Evolutionary conservation across 1,140 invertebrate genomes (phyloP).

Genomic region (Rhopalosiphum padi): DNA sequence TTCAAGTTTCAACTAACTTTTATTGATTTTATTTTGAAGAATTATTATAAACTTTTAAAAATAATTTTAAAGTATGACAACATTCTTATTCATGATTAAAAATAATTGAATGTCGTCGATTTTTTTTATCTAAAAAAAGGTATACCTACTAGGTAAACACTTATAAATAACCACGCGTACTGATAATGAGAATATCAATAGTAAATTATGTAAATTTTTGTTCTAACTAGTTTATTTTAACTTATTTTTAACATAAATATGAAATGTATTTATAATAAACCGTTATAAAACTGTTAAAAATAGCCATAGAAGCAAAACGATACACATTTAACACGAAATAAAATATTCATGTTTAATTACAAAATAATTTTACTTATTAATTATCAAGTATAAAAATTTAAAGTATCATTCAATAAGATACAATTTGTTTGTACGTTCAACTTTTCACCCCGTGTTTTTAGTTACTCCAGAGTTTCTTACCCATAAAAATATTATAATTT

Average conservation of each 20-base stretch:
- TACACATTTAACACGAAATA: not conserved
- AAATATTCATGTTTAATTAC: not conserved
- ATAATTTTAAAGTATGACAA: not conserved
- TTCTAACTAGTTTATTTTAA: not conserved
- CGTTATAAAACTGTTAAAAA: not conserved
- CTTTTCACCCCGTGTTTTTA: too few species aligned
- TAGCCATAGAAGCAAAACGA: not conserved
- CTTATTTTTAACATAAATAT: not conserved
- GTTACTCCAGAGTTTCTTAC: too few species aligned
- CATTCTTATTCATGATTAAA: not conserved
- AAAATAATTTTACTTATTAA: not conserved
- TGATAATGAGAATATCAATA: too few species aligned
- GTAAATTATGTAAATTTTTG: too few species aligned
- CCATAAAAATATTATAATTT: too few species aligned
- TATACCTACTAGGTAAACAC: not conserved
- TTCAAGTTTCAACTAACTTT: not conserved
- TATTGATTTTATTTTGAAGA: not conserved
- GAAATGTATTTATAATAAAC: not conserved
- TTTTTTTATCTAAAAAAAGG: not conserved
- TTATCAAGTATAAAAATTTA: not conserved
- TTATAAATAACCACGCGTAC: not conserved
- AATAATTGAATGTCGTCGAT: not conserved
- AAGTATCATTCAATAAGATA: not conserved
- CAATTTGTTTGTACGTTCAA: not conserved
- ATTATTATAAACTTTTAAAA: not conserved